Base-by-base conservation (phyloP, 1,140 invertebrate species). In the Pseudomyrmex sp. region DNA sequence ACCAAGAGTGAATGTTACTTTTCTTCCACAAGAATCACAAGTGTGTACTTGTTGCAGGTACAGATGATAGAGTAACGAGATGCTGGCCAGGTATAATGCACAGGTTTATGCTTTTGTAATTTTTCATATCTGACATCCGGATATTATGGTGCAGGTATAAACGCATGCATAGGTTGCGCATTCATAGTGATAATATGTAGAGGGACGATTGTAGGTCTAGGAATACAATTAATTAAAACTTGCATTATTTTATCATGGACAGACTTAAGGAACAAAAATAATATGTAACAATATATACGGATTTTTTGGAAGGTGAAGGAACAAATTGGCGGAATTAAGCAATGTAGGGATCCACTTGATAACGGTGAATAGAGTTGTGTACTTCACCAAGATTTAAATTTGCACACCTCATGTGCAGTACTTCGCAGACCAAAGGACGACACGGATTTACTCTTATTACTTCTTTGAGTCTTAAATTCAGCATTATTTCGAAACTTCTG, bases 331-430 rank as follows among this genome's bases (percentile, higher is more conserved):
- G 86, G 72, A 52, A 85, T 74, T 48, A 73, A 52, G 15, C 35
- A 66, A 23, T 87, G 82, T 79, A 75, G 52, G 52, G 63, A 88
- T 88, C 84, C 86, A 88, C 73, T 85, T 88, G 63, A 68, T 88
- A 85, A 88, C 86, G 84, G 69, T 82, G 87, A 88, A 85, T 85
- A 73, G 48, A 72, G 61, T 88, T 88, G 82, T 72, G 86, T 88
- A 88, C 86, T 85, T 88, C 86, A 88, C 87, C 86, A 72, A 88
- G 61, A 88, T 83, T 85, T 62, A 74, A 84, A 80, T 88, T 88
- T 86, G 85, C 86, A 85, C 86, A 88, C 85, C 82, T 82, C 75
- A 84, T 75, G 77, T 86, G 87, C 83, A 85, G 87, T 85, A 80
- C 74, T 88, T 88, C 83, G 85, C 83, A 84, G 86, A 73, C 83